Evolutionary conservation across 2,797 vertebrate genomes (phyloP), one percentile per base, ranked within the genome.

Genomic region (Toxotes lorentzi): DNA sequence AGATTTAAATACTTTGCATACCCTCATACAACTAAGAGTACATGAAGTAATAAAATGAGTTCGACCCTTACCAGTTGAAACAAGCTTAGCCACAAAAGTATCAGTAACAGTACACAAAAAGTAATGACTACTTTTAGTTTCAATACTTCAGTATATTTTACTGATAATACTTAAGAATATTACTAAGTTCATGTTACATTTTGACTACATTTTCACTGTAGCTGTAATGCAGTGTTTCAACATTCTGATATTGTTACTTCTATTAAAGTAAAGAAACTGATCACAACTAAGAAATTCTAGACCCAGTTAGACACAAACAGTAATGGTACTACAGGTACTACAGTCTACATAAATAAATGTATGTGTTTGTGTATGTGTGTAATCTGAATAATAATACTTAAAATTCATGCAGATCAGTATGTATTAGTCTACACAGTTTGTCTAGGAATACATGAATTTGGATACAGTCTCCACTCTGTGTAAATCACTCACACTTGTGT

Each of bases 361-460:
- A 3, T 58, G n/a, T 58, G 51, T 21, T 7, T 3, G 19, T 23
- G 21, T 64, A 2, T 40, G n/a, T 54, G 35, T 62, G 23, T 53
- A 27, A 45, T 2, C 27, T 30, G 41, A 47, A 47, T 23, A 69
- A 13, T 51, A 9, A 34, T 14, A 45, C 5, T 8, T 41, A 24
- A 45, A 58, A 79, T 53, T 56, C 27, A 54, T 73, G 57, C 27
- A 71, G 71, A 83, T 86, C 43, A 79, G 60, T 64, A 50, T 72
- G 62, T 16, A 60, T 32, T 69, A 58, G 35, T 51, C 13, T 45
- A 4, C 59, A 69, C 17, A 21, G 41, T 59, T 47, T 51, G 43
- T 32, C 16, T 17, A 24, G 14, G 16, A 64, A 65, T 67, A 38
- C 19, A 47, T 61, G 68, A 59, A 56, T 54, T 48, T 71, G 16